phyloP scores from a whole-genome alignment of 2,113 vertebrate species.

The Phylloscopus whistleri region DNA sequence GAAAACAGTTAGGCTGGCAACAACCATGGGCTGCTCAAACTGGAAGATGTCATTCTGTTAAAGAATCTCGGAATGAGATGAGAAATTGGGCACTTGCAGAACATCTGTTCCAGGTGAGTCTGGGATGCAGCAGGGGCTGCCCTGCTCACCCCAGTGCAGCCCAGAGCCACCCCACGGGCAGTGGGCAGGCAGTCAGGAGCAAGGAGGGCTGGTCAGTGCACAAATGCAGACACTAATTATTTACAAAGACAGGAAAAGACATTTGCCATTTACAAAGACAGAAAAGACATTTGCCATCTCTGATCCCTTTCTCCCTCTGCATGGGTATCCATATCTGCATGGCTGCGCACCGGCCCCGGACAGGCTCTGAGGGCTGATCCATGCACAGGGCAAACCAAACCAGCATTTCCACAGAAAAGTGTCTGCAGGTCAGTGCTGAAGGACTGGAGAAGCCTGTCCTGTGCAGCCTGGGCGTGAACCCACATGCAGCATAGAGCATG shows the following conservation, averaged over 20 bases:
- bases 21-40: not conserved
- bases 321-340: accelerated
- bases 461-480: not conserved
- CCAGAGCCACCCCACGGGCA: not conserved
- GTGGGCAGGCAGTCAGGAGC: accelerated
- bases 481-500: accelerated
- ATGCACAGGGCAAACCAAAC: not conserved
- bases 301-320: not conserved
- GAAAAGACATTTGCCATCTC: not conserved
- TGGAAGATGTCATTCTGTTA: not conserved
- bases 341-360: accelerated
- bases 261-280: not conserved
- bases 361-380: accelerated
- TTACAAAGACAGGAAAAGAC: not conserved
- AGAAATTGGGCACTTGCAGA: not conserved
- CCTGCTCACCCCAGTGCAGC: accelerated
- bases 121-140: not conserved
- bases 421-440: not conserved
- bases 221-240: not conserved
- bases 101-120: not conserved
- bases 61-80: not conserved
- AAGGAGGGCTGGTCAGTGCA: not conserved
- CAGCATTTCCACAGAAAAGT: not conserved
- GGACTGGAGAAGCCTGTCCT: not conserved
- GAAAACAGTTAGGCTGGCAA: not conserved